Base-by-base conservation (phyloP, 2,797 vertebrate genomes). In the Cynopterus sphinx region DNA sequence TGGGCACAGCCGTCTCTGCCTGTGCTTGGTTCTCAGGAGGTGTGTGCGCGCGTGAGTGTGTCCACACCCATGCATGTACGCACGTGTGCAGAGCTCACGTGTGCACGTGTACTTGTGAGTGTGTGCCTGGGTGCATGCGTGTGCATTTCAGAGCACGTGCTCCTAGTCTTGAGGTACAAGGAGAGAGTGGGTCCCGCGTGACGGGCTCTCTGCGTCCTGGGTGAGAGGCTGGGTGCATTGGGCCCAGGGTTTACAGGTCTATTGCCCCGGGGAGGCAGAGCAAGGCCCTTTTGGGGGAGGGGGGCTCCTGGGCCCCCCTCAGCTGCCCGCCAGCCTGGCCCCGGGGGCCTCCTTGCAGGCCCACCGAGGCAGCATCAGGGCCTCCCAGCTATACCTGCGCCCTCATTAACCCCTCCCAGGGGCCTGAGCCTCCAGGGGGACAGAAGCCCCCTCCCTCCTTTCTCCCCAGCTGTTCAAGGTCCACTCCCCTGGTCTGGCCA, bases 381-480 rank as follows among this genome's bases (percentile, higher is more conserved):
- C 17, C 4, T 39, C 26, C n/a, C 43, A 21, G 67, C 41, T n/a
- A 2, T 1, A 1, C 12, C 33, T 46, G 7, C 1, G 2, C 12
- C 0, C 2, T 16, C 22, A 24, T 12, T 65, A 33, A 39, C 61
- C 9, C 43, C 41, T 63, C 46, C 46, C 57, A 8, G 49, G 15
- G 12, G 4, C 49, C 49, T 16, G 49, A 49, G 46, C 46, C 49
- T 49, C 49, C 15, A 0, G 49, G 49, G 49, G 41, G 41, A 49
- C 49, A 49, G 49, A 5, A 49, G 49, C 49, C 15, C 49, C 3
- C 86, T 13, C 26, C 6, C 5, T 28, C 31, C n/a, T 3, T 3
- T 51, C 39, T 24, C 22, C 33, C 28, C 17, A 17, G 49, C 51
- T 31, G 2, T 41, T 17, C 28, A 39, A 26, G 81, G 74, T 74